phyloP scores from a whole-genome alignment of 2,797 vertebrate species.

The Pangasius mekongensis region DNA sequence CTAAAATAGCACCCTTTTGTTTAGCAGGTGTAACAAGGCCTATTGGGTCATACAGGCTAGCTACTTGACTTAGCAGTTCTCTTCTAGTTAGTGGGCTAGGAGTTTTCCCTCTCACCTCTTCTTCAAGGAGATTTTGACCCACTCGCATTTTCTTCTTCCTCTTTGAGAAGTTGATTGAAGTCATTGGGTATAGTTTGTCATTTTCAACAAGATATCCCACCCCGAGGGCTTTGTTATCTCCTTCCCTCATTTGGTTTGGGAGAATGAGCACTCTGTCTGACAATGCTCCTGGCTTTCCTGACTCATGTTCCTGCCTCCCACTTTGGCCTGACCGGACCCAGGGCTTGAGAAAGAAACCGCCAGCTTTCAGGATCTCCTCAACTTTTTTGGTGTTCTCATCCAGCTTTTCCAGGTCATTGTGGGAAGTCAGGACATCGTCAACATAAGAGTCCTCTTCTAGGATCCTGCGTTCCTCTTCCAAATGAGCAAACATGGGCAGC shows the following conservation, averaged over 20 bases:
- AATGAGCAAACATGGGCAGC: background rate
- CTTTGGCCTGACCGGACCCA: slow-evolving; percentile 34
- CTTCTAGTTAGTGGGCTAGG: background rate
- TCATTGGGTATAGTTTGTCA: background rate
- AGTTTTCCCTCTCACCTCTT: background rate
- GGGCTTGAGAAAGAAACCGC: slow-evolving; percentile 12
- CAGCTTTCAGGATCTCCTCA: slow-evolving; percentile 27
- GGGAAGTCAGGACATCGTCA: background rate
- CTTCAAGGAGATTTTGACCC: background rate
- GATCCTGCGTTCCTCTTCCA: slow-evolving; percentile 30
- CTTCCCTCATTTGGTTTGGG: background rate
- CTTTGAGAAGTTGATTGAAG: background rate
- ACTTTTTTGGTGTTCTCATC: background rate
- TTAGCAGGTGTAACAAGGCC: background rate
- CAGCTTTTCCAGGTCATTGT: no score
- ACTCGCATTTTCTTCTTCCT: background rate
- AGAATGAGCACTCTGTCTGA: background rate
- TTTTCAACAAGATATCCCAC: background rate
- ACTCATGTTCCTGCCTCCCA: background rate
- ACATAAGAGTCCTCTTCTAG: slow-evolving; percentile 11
- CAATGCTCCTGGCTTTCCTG: background rate
- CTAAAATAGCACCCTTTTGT: slow-evolving; percentile 43
- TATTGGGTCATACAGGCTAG: no score
- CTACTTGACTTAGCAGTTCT: background rate
- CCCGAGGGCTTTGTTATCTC: slow-evolving; percentile 2